Conservation (phyloP, 1,140 invertebrate genomes). For the Plectrocnemia conspersa region DNA sequence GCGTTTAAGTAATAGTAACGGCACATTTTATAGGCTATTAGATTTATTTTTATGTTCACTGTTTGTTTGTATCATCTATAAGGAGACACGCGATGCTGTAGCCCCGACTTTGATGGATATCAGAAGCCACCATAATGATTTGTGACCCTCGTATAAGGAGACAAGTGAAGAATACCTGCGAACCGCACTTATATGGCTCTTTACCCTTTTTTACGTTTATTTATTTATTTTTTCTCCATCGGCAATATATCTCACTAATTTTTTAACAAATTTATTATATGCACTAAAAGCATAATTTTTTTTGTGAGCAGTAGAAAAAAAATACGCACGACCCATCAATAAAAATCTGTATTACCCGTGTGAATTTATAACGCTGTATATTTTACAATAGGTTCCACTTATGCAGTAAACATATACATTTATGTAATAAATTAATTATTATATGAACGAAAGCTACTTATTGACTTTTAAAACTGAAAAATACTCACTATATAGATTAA, state of each 20-base stretch:
- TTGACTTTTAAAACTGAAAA: too few relatives aligned
- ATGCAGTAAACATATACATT: too few relatives aligned
- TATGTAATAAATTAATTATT: too few relatives aligned
- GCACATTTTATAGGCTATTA: slow-evolving; percentile 54
- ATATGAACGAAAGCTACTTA: too few relatives aligned
- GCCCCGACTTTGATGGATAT: slow-evolving; percentile 40
- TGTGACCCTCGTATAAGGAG: slow-evolving; percentile 31
- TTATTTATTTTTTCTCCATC: not conserved
- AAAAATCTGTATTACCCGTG: not conserved
- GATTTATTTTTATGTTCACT: slow-evolving; percentile 54
- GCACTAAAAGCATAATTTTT: not conserved
- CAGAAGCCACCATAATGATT: slow-evolving; percentile 32
- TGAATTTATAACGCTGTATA: slow-evolving; percentile 2
- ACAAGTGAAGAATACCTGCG: slow-evolving; percentile 21
- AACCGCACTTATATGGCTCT: slow-evolving; percentile 2
- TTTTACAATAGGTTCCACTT: too few relatives aligned
- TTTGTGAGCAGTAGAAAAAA: not conserved
- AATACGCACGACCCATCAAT: not conserved
- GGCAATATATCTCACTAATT: slow-evolving; percentile 23
- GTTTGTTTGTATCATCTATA: slow-evolving; percentile 53
- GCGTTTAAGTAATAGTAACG: slow-evolving; percentile 54
- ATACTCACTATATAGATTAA: too few relatives aligned
- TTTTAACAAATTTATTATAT: slow-evolving; percentile 15
- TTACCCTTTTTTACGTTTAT: slow-evolving; percentile 14
- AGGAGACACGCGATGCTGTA: slow-evolving; percentile 45